Evolutionary conservation across 2,113 vertebrate genomes (phyloP).

Genomic region (Accipiter virgatus): DNA sequence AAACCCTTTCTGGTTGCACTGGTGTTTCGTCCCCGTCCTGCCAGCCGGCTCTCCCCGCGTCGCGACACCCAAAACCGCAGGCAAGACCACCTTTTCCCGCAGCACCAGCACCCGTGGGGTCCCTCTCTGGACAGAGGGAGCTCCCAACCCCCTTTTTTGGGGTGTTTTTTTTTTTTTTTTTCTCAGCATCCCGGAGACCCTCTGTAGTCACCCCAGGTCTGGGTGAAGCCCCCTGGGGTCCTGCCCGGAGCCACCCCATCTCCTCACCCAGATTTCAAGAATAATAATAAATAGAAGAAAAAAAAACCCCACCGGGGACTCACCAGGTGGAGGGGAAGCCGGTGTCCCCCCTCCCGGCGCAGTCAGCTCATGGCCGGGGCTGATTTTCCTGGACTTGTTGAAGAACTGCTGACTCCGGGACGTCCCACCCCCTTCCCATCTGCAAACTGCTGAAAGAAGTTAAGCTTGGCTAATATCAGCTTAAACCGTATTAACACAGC

Average conservation of each 20-base stretch:
- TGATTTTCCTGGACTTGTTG: background rate
- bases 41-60: background rate
- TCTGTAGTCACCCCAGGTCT: background rate
- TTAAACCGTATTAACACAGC: conserved; percentile 77
- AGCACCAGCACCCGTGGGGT: background rate
- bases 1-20: too few species aligned
- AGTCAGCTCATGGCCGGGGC: conserved; percentile 22
- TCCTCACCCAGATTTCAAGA: background rate
- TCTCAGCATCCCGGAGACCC: background rate
- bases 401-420: conserved; percentile 52
- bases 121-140: background rate
- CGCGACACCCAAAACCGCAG: background rate
- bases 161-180: too few species aligned
- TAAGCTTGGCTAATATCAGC: conserved; percentile 74
- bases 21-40: background rate
- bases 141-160: too few species aligned
- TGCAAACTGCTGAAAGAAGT: conserved; percentile 73
- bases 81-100: background rate
- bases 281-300: background rate
- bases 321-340: background rate
- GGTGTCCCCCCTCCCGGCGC: background rate
- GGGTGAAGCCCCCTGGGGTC: background rate
- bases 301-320: background rate
- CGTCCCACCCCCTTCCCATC: conserved; percentile 71
- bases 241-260: background rate